These are phyloP conservation scores for Decapterus maruadsi DNA, from an alignment of 2,797 vertebrate genomes.

Conservation along the genomic window DNA sequence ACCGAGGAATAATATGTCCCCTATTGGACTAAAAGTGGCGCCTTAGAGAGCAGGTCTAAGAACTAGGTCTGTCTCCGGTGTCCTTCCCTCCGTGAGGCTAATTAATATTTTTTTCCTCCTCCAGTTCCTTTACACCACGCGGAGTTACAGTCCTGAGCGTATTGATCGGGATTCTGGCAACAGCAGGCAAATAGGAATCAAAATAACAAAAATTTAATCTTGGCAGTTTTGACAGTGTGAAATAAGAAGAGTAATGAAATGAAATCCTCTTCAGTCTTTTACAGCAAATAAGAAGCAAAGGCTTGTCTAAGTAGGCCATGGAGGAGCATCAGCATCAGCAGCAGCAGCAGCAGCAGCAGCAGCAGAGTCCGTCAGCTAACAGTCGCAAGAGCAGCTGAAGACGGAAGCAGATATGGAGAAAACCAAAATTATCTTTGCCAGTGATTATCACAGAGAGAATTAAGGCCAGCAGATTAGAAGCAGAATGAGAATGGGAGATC, in stretches of 20 bases:
- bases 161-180: conserved; percentile 57
- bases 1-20: conserved; percentile 67
- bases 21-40: conserved; percentile 57
- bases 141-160: conserved; percentile 47
- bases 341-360: conserved; percentile 36
- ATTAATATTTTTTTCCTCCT: conserved; percentile 78
- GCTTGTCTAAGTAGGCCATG: conserved; percentile 61
- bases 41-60: conserved; percentile 65
- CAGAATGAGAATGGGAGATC: conserved; percentile 39
- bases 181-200: conserved; percentile 30
- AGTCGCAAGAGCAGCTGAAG: conserved; percentile 31
- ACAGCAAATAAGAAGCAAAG: conserved; percentile 47
- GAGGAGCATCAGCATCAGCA: conserved; percentile 36
- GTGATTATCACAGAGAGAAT: conserved; percentile 34
- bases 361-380: conserved; percentile 40
- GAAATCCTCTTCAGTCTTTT: conserved; percentile 35
- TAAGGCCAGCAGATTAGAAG: conserved; percentile 45
- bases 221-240: conserved; percentile 44
- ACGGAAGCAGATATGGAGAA: conserved; percentile 42
- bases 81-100: conserved; percentile 73
- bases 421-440: conserved; percentile 49
- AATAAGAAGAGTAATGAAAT: conserved; percentile 46
- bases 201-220: conserved; percentile 41
- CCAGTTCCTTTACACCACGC: conserved; percentile 31
- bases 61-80: conserved; percentile 67